Percentiles rank a stretch among this genome's conserved stretches.
phyloP scores from a whole-genome alignment of 2,888 invertebrate genomes.

The Rotaria macrura region DNA sequence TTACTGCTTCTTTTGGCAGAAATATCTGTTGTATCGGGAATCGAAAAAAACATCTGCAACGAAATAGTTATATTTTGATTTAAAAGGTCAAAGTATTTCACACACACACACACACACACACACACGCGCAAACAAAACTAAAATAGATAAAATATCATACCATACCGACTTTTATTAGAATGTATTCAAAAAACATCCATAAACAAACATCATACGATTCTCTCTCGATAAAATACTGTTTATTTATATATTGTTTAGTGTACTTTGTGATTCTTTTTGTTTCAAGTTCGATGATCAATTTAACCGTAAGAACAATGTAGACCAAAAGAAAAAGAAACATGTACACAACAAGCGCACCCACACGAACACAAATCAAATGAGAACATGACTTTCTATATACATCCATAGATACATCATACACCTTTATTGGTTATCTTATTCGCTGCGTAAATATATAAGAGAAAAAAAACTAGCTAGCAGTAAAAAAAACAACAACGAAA shows the following conservation, averaged over 20 bases:
- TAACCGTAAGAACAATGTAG: background rate
- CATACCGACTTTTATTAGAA: background rate
- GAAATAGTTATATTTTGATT: background rate
- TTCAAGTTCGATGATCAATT: background rate
- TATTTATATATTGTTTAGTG: background rate
- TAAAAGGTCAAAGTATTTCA: no score
- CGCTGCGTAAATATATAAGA: background rate
- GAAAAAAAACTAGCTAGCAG: background rate
- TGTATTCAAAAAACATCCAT: background rate
- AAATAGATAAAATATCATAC: background rate
- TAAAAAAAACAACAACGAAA: background rate
- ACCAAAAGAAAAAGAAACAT: background rate
- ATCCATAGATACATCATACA: background rate
- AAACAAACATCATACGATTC: background rate
- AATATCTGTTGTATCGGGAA: background rate
- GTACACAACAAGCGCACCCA: background rate
- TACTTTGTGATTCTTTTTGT: background rate
- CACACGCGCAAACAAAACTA: no score
- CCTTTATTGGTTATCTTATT: background rate
- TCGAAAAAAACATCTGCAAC: background rate
- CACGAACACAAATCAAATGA: background rate
- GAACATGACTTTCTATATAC: background rate
- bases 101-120: no score
- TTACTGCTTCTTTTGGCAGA: background rate
- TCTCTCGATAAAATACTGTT: background rate